Evolutionary conservation across 2,113 vertebrate species (phyloP), one percentile per base, ranked within the genome.

Genomic region (Plestiodon gilberti): DNA sequence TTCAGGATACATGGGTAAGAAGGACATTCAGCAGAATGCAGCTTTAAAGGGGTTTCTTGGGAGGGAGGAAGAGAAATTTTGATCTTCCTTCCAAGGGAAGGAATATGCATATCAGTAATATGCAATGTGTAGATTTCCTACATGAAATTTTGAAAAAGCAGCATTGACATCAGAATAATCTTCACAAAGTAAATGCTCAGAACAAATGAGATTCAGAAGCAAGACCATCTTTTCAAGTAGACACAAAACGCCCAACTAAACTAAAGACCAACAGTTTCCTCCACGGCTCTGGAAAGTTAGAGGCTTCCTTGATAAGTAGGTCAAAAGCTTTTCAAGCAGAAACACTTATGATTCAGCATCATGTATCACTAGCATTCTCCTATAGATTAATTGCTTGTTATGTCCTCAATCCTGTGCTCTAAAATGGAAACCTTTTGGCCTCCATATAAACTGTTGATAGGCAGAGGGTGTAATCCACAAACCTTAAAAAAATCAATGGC

Each of bases 371-470:
- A 38, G n/a, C 69, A 71, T 71, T 71, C 69, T 71, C 14, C 69
- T 35, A 14, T 48, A 73, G 33, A 73, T 28, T 62, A 83, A 83
- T 75, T 75, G 57, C 71, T 83, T n/a, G 57, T 82, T 82, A 70
- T 38, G 18, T 43, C 11, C 38, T 25, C 43, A 75, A 43, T 61
- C 61, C 14, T 59, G 22, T 20, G 11, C 20, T 15, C 4, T 57
- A 20, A 52, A 70, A 35, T 25, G 28, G 20, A 55, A 82, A 48
- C 13, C 33, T 40, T 79, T 79, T 79, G 33, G n/a, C 48, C 75
- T 33, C 75, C 30, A 20, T 64, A 64, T 64, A 79, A 79, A 79
- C 57, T 79, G 43, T 33, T 15, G 30, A 33, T 55, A 82, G 67
- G 5, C 43, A 35, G 18, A 35, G 20, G n/a, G n/a, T 52, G 22